Evolutionary conservation across 2,797 vertebrate genomes (phyloP), one percentile per base, ranked within the genome.

Genomic region (Limosa lapponica): DNA sequence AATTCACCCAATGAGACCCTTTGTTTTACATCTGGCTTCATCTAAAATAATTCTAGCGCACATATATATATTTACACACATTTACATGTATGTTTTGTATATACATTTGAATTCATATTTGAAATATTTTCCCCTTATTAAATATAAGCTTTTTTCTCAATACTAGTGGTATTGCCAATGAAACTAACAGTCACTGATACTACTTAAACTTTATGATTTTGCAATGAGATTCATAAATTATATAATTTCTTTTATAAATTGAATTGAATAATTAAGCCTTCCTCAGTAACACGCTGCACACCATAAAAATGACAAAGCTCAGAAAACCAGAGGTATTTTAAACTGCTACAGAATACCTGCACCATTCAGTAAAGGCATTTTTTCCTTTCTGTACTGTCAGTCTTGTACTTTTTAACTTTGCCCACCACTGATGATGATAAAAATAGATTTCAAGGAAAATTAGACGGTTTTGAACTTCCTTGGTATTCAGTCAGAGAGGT

Each of bases 371-470:
- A 73, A 58, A 74, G 64, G 28, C 8, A 4, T 65, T 93, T 89
- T 90, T 73, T 61, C 61, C 77, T 75, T 79, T 62, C 39, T 37
- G 17, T 32, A 34, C 52, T 66, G 43, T 51, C 51, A 70, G 24
- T 70, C 61, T 37, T 37, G 51, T 20, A 67, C 59, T 78, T 94
- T 82, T 87, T 78, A 87, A 83, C 89, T 89, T 43, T 87, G 67
- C 41, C 37, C 2, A 1, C 43, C 51, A 39, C 57, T n/a, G 65
- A 77, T 79, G 48, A 66, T 1, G 59, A 91, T n/a, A 95, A 94
- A 96, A 96, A 92, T 89, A 89, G 78, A 75, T 95, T 89, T 58
- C 55, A 81, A 85, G 81, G 69, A 93, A 94, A 96, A 94, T 96
- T 82, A 83, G 75, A 95, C 37, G 52, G 9, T 83, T 90, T 70